Conservation (phyloP, 2,113 vertebrate species). For the Nettapus auritus region DNA sequence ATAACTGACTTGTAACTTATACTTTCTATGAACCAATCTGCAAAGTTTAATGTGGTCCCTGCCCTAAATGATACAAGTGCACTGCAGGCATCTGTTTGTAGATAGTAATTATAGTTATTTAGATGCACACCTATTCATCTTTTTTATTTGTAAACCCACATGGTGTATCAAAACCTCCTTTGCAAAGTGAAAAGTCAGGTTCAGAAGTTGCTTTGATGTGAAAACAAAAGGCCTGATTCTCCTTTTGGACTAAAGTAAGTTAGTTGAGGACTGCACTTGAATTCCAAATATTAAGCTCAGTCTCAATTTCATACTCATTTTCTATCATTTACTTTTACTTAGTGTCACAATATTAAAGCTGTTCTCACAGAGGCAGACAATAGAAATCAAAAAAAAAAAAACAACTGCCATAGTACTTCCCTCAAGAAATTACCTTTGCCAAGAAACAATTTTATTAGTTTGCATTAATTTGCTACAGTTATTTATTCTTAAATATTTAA, state of each 20-base stretch:
- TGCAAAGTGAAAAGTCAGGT: slow-evolving; percentile 1
- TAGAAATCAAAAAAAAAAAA: not conserved
- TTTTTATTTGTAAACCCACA: not conserved
- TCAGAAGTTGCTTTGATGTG: slow-evolving; percentile 16
- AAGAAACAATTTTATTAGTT: slow-evolving; percentile 25
- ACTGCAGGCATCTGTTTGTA: not conserved
- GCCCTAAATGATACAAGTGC: not conserved
- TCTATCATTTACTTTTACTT: not conserved
- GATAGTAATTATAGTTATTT: not conserved
- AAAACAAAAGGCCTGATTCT: slow-evolving; percentile 20
- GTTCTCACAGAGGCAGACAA: not conserved
- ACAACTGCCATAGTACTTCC: not conserved
- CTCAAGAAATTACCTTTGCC: not conserved
- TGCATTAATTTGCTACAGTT: slow-evolving; percentile 34
- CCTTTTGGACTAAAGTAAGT: not conserved
- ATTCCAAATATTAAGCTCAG: not conserved
- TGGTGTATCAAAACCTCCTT: not conserved
- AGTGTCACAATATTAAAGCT: not conserved
- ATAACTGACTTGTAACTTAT: not conserved
- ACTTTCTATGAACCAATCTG: not conserved
- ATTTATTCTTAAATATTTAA: slow-evolving; percentile 20
- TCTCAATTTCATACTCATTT: not conserved
- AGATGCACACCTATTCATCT: not conserved
- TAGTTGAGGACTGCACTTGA: not conserved
- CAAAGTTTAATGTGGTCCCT: not conserved